Evolutionary conservation across 2,888 invertebrate genomes (phyloP), one percentile per base, ranked within the genome.

Genomic region (Willowsia nigromaculata): DNA sequence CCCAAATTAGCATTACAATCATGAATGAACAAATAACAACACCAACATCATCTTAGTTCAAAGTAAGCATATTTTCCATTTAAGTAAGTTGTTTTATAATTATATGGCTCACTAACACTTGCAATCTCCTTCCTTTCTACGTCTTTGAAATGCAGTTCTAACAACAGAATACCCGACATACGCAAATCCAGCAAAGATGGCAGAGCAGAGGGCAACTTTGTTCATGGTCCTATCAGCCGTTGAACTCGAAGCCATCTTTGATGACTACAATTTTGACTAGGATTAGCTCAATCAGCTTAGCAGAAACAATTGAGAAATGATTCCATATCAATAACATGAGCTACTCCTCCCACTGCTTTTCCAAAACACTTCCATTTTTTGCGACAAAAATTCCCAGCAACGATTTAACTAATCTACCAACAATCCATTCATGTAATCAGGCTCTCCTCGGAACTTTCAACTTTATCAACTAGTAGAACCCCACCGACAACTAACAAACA

Each of bases 101-200:
- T n/a, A n/a, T 22, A 22, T 50, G 50, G n/a, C 3, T 11, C 50
- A 78, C 25, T 59, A 47, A 18, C 18, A 90, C 93, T 93, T 92
- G 94, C 94, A 93, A 88, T 94, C 93, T 47, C 92, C 93, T 59
- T 93, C 93, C 25, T 91, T 93, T 68, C 93, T 92, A 85, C 93
- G 93, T 9, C 94, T 93, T 90, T 94, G 94, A 90, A 94, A 94
- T 27, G 94, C 94, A 25, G 94, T 94, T 88, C 94, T 93, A 9
- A 94, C 94, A 9, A 94, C 94, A 9, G 94, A 94, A 91, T 94
- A 94, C 1, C 94, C 94, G 27, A 94, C 94, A 92, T 94, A 94
- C 1, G 94, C 94, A 92, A 94, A 94, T 18, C 94, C 94, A 47
- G 94, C 94, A 93, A 94, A 94, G 80, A 94, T 94, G 50, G 94